These are phyloP conservation scores for Pyrgus malvae DNA, from an alignment of 2,888 invertebrate genomes.

Conservation along the genomic window DNA sequence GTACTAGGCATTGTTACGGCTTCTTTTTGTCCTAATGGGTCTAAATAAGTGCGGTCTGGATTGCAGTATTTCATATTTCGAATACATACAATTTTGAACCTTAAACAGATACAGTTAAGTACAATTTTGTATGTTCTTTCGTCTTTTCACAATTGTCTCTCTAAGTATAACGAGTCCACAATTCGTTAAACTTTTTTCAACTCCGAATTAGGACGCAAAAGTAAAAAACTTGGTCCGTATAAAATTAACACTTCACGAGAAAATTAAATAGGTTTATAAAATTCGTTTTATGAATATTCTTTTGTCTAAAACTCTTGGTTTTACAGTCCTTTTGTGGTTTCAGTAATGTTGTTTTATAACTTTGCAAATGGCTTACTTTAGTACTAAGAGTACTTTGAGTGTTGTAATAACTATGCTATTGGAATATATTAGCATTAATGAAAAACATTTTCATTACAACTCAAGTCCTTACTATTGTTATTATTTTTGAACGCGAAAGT, in stretches of 20 bases:
- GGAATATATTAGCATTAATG: too few relatives aligned
- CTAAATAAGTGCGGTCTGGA: too few relatives aligned
- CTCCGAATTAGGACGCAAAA: neutral
- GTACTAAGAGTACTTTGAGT: too few relatives aligned
- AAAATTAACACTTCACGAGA: constrained; percentile 11
- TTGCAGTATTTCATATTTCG: neutral
- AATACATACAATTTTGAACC: neutral
- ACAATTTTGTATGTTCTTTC: neutral
- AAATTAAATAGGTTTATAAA: neutral
- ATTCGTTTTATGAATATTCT: constrained; percentile 1
- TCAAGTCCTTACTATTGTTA: too few relatives aligned
- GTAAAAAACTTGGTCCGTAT: neutral
- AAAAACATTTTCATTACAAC: too few relatives aligned
- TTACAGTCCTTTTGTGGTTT: neutral
- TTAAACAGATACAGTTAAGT: neutral
- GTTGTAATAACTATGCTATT: too few relatives aligned
- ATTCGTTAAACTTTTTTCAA: neutral
- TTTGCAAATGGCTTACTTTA: neutral
- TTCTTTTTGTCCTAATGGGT: too few relatives aligned
- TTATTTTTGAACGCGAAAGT: too few relatives aligned
- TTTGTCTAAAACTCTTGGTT: neutral
- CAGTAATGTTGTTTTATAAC: neutral
- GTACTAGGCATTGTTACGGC: too few relatives aligned
- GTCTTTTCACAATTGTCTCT: neutral
- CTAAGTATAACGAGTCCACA: neutral